These are phyloP conservation scores for Brachyptera risi DNA, from an alignment of 2,888 invertebrate species.

Conservation along the genomic window DNA sequence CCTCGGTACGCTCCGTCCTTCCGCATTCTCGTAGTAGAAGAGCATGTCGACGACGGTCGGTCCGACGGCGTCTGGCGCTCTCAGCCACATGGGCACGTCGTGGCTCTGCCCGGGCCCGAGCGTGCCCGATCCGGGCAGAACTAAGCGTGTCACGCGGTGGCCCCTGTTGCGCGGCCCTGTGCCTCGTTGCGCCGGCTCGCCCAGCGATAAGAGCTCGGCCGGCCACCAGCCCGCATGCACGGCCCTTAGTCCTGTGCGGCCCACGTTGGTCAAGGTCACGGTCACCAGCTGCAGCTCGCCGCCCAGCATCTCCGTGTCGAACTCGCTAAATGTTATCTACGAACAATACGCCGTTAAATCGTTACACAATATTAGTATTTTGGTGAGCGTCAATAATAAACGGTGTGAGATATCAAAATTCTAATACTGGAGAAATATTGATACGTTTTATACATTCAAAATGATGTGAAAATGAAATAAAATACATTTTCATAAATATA, in stretches of 20 bases:
- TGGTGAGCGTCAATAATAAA: too few relatives aligned
- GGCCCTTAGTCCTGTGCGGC: slow-evolving; percentile 59
- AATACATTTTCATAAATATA: too few relatives aligned
- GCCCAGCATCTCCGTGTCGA: slow-evolving; percentile 62
- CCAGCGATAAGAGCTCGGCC: slow-evolving; percentile 60
- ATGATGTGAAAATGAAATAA: too few relatives aligned
- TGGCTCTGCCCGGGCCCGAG: slow-evolving; percentile 52
- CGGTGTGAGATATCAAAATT: too few relatives aligned
- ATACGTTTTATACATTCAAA: too few relatives aligned
- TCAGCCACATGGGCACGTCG: slow-evolving; percentile 60
- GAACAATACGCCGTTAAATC: too few relatives aligned
- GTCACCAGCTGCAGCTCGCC: slow-evolving; percentile 68
- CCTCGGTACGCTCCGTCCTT: slow-evolving; percentile 40
- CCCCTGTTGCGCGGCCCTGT: slow-evolving; percentile 40
- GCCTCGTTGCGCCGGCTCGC: background rate
- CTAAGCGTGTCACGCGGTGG: slow-evolving; percentile 46
- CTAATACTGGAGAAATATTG: too few relatives aligned
- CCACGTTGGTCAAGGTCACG: slow-evolving; percentile 65
- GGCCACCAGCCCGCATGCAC: slow-evolving; percentile 64
- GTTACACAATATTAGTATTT: too few relatives aligned
- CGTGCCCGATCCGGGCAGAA: slow-evolving; percentile 34
- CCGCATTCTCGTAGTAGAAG: slow-evolving; percentile 65
- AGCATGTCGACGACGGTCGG: slow-evolving; percentile 61
- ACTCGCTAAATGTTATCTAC: slow-evolving; percentile 67
- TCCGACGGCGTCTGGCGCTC: slow-evolving; percentile 63